Conservation (phyloP, 2,113 vertebrate species). For the Willisornis vidua region DNA sequence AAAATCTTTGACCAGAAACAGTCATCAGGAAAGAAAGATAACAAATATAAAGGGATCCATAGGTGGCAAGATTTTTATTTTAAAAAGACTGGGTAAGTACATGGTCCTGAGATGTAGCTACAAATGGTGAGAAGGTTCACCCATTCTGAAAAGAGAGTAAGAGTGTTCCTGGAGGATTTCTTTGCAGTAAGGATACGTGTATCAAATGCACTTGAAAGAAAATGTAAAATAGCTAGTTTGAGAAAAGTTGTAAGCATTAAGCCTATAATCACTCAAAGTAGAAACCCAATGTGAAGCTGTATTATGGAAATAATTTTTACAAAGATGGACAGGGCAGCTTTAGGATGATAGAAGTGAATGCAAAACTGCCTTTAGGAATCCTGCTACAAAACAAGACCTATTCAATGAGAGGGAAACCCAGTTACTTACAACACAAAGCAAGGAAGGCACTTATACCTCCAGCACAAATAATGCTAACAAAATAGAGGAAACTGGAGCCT, state of each 20-base stretch:
- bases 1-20: not conserved
- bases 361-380: not conserved
- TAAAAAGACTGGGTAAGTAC: not conserved
- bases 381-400: not conserved
- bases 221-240: not conserved
- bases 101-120: not conserved
- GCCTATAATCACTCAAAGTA: not conserved
- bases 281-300: not conserved
- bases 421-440: not conserved
- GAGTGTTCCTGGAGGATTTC: not conserved
- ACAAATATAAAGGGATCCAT: not conserved
- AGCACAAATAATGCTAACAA: not conserved
- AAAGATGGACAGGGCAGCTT: not conserved
- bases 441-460: not conserved
- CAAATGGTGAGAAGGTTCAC: not conserved
- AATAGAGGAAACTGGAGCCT: not conserved
- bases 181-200: not conserved
- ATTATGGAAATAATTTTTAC: not conserved
- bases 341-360: not conserved
- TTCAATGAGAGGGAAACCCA: not conserved
- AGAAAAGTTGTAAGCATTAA: not conserved
- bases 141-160: not conserved
- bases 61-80: not conserved
- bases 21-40: not conserved
- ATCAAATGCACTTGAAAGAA: not conserved